Base-by-base conservation (phyloP, 2,797 vertebrate genomes). In the Manis crassicaudata region DNA sequence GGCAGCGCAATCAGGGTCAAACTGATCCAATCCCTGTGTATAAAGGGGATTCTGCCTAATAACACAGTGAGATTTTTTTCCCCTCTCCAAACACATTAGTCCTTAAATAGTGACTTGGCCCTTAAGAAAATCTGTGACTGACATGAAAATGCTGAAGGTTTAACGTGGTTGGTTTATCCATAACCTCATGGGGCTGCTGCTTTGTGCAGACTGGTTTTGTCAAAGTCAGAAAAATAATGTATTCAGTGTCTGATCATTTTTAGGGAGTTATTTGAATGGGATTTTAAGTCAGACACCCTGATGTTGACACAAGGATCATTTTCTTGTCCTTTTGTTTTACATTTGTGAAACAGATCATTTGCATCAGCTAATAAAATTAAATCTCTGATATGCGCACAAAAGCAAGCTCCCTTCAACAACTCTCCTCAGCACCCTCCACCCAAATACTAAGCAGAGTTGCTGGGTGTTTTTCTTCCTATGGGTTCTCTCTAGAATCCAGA, bases 41-140 rank as follows among this genome's bases (percentile, higher is more conserved):
- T 98, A 97, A 98, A 98, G 98, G 86, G 88, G 95, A 98, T 98
- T 98, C 97, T 98, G 90, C 95, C 90, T 97, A 98, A 98, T 98
- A 98, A 97, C 86, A 96, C 68, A 63, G 62, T 93, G 77, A 6
- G 3, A 21, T 50, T 86, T 43, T 97, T 93, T 95, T 91, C 96
- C 96, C 89, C 96, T 98, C 97, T 98, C 96, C 97, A 98, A 98
- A 98, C 79, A 96, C 56, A 98, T 98, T 98, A 98, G 96, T 94
- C 75, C 97, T 98, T 98, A 98, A 98, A 97, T 90, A 98, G 96
- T 93, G 92, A 98, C 85, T 90, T 96, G 95, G 96, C 96, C 97
- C 97, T 98, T 97, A 96, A 98, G 94, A 91, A 97, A 97, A 97
- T 89, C 83, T 92, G 92, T 98, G 97, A 98, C 89, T 97, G 97